Conservation (phyloP, 2,113 vertebrate species). For the Acinonyx jubatus region DNA sequence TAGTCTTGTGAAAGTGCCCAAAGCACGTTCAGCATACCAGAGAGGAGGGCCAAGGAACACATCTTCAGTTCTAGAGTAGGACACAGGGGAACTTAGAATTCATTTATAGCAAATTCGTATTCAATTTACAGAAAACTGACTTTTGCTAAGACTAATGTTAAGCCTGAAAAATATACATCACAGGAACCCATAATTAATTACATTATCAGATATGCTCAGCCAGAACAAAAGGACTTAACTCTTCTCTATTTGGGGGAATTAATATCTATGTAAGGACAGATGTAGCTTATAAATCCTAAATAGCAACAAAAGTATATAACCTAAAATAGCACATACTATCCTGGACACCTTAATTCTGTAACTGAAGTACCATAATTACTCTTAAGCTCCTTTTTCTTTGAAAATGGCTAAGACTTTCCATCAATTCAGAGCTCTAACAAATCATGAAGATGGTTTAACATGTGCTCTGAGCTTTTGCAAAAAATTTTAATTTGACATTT, state of each 20-base stretch:
- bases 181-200: not conserved
- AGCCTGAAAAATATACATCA: not conserved
- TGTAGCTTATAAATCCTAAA: not conserved
- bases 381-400: constrained; percentile 22
- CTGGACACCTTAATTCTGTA: not conserved
- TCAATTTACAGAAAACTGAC: constrained; percentile 4
- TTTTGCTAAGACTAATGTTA: not conserved
- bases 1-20: not conserved
- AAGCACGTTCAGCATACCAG: not conserved
- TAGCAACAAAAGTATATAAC: not conserved
- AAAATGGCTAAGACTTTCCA: constrained; percentile 29
- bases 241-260: not conserved
- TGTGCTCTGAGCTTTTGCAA: not conserved
- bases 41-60: not conserved
- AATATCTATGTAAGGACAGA: not conserved
- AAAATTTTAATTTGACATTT: constrained; percentile 39
- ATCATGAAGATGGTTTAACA: not conserved
- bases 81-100: not conserved
- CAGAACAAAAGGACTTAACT: not conserved
- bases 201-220: not conserved
- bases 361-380: not conserved
- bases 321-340: not conserved
- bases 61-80: not conserved
- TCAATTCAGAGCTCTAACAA: not conserved
- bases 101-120: not conserved